These are phyloP conservation scores for Drosophila bocki DNA, from an alignment of 1,140 invertebrate genomes.

Conservation along the genomic window DNA sequence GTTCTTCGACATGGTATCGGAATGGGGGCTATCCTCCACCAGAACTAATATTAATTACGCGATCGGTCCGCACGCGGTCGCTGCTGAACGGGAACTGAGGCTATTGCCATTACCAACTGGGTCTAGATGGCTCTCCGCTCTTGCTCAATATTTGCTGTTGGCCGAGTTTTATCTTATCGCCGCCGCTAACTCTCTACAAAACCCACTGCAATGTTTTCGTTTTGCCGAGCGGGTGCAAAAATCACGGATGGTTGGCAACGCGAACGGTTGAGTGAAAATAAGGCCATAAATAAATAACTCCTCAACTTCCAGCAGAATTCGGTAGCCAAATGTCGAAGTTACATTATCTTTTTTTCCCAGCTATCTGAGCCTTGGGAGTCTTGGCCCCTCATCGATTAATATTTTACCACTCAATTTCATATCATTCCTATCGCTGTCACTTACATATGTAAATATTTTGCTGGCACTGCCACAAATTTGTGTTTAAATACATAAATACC, in stretches of 20 bases:
- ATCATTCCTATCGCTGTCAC: conserved; percentile 8
- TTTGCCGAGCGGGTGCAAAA: conserved; percentile 18
- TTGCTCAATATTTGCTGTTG: conserved; percentile 12
- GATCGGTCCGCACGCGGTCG: conserved; percentile 47
- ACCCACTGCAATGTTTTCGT: conserved; percentile 25
- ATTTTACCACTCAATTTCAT: not conserved
- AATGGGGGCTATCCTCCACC: not conserved
- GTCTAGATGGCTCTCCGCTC: conserved; percentile 20
- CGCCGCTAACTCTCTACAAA: conserved; percentile 29
- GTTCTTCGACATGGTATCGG: conserved; percentile 66
- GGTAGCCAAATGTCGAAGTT: not conserved
- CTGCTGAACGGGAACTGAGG: conserved; percentile 54
- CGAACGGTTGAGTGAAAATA: conserved; percentile 27
- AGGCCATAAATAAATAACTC: not conserved
- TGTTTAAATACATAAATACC: conserved; percentile 51
- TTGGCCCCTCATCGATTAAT: conserved; percentile 10
- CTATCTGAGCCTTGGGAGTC: conserved; percentile 10
- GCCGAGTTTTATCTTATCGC: conserved; percentile 49
- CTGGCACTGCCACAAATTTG: conserved; percentile 29
- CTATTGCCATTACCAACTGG: conserved; percentile 2
- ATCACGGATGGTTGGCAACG: conserved; percentile 9
- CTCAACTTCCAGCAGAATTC: not conserved
- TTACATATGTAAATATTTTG: conserved; percentile 55
- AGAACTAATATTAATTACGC: not conserved
- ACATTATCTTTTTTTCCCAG: not conserved